These are phyloP conservation scores for Pteropus alecto DNA, from an alignment of 2,113 vertebrate genomes.

Conservation along the genomic window DNA sequence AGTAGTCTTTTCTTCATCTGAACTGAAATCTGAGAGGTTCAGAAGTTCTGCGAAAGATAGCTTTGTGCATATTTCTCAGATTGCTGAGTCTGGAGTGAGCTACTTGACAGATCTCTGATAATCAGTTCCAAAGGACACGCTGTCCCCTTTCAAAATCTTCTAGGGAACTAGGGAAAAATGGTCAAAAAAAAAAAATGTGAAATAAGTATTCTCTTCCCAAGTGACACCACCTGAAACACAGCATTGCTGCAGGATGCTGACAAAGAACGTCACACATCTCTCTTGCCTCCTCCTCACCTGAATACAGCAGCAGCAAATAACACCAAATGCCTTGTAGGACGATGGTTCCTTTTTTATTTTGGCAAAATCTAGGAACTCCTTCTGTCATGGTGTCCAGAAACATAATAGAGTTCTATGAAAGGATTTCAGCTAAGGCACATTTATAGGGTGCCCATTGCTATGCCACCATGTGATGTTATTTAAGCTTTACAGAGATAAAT, in stretches of 20 bases:
- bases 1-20: slow-evolving; percentile 74
- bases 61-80: slow-evolving; percentile 79
- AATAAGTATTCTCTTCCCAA: background rate
- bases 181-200: slow-evolving; percentile 36
- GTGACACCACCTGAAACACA: background rate
- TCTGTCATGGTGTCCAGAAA: background rate
- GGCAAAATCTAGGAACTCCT: background rate
- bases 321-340: background rate
- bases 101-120: slow-evolving; percentile 68
- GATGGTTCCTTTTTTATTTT: background rate
- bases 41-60: slow-evolving; percentile 73
- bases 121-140: slow-evolving; percentile 48
- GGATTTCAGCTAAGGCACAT: slow-evolving; percentile 10
- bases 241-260: background rate
- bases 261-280: background rate
- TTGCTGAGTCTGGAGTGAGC: slow-evolving; percentile 60
- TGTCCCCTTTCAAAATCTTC: slow-evolving; percentile 62
- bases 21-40: slow-evolving; percentile 79
- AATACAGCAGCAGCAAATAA: background rate
- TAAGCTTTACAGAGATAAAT: background rate
- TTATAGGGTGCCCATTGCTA: background rate
- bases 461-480: background rate
- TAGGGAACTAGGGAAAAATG: slow-evolving; percentile 13
- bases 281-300: background rate
- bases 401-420: slow-evolving; percentile 18